Evolutionary conservation across 2,888 invertebrate species (phyloP), one percentile per base, ranked within the genome.

Genomic region (Agonopterix alstromeriana): DNA sequence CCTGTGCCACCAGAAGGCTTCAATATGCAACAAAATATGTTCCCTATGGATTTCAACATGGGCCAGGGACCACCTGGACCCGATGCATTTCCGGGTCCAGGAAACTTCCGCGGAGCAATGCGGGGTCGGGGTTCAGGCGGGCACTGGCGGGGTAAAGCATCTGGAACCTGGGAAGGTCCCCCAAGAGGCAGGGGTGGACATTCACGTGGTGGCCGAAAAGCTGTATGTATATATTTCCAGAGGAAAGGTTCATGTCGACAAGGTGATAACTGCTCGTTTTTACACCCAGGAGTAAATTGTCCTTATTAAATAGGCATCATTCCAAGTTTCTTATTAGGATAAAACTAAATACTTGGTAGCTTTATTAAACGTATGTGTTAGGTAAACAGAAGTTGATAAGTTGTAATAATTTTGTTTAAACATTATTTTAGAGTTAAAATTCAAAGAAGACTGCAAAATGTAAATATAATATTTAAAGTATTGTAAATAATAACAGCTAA

Each of bases 211-310:
- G 89, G 73, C 41, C 90, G 89, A 40, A 91, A 88, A 65, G 81
- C 90, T 45, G 83, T 93, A 10, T 97, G 96, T 72, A 93, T 94
- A 71, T 94, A 95, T 73, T 94, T 94, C 67, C 93, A 94, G 72
- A 93, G 93, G 64, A 92, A 91, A 61, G 96, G 96, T 0, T 94
- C 92, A 53, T 97, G 97, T 82, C 90, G 95, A 46, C 92, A 94
- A 70, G 95, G 95, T 48, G 94, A 94, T 61, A 93, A 93, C 60
- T 97, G 97, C 81, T 92, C 93, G 48, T 97, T 94, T 77, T 84
- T 95, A 59, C 97, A 97, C 88, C 95, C 95, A 2, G 92, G 92
- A 54, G 89, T 91, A 12, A 91, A 91, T 74, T 90, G 90, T 61
- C 91, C 92, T 8, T 88, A 73, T 70, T 89, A 73, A 61, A 12